phyloP scores from a whole-genome alignment of 2,113 vertebrate genomes.

The Chinchilla lanigera region DNA sequence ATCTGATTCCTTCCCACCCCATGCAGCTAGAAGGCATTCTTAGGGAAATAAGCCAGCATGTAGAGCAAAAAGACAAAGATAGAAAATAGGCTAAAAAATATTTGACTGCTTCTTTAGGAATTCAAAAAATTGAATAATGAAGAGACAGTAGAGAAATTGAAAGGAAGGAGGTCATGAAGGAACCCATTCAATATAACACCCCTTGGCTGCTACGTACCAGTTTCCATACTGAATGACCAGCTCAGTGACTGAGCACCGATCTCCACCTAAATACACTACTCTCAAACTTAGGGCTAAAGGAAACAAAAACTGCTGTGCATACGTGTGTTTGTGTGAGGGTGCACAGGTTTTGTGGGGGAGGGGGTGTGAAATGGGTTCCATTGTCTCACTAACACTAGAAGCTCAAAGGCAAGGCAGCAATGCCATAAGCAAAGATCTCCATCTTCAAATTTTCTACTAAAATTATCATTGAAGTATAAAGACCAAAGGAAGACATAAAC shows the following conservation, averaged over 20 bases:
- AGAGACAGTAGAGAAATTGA: neutral
- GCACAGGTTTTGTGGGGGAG: no score
- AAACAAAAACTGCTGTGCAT: neutral
- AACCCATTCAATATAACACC: neutral
- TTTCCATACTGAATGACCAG: neutral
- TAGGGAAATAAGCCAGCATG: neutral
- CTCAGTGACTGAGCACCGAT: neutral
- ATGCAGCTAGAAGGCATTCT: neutral
- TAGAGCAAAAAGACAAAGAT: neutral
- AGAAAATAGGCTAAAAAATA: neutral
- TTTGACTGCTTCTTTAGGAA: neutral
- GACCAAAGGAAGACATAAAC: neutral
- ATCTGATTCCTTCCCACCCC: neutral
- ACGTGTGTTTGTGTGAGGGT: neutral
- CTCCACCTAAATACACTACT: neutral
- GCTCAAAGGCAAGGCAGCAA: neutral
- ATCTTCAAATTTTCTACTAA: neutral
- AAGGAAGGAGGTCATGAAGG: neutral
- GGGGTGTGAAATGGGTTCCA: neutral
- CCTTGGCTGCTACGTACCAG: accelerated
- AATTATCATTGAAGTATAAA: neutral
- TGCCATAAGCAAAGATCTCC: neutral
- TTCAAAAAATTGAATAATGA: neutral
- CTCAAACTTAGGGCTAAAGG: neutral
- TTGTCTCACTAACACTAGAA: neutral